Evolutionary conservation across 2,797 vertebrate genomes (phyloP), one percentile per base, ranked within the genome.

Genomic region (Scyliorhinus canicula): DNA sequence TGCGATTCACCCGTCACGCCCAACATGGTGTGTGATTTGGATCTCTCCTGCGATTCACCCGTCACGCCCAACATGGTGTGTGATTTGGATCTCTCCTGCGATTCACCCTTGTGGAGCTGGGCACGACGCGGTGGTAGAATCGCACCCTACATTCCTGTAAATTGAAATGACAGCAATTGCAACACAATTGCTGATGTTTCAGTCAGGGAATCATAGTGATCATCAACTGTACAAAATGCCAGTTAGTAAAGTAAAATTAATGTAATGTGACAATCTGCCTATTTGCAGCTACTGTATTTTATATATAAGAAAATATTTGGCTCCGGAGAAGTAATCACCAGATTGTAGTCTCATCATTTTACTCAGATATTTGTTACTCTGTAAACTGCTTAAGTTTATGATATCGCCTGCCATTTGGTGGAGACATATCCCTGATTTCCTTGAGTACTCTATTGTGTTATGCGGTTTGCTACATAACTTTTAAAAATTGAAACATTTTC

Each of bases 401-500:
- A 35, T 88, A 88, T 6, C 3, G 14, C 35, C 85, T 16, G 52
- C 57, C 7, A 60, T 88, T 88, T 88, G 85, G 85, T 57, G 31
- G 16, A 88, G 35, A n/a, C 55, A 31, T 4, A n/a, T n/a, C 35
- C 14, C 4, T 57, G 50, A 31, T 88, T 88, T 88, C 85, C 31
- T 8, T 28, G 21, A 24, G 5, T 19, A 88, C 31, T n/a, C 31
- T 6, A 16, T 60, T 35, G 35, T 88, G 52, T 60, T 88, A 28
- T 57, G 31, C 52, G 35, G 31, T 88, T 57, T 52, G 52, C 31
- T n/a, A 60, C 85, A 60, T 60, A 57, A 60, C 4, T 5, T 57
- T 35, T 57, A 88, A 31, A 88, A 88, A 88, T 88, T 57, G 52
- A 88, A 47, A 47, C 44, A 82, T 82, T 82, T 82, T 82, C 79